These are phyloP conservation scores for Cossypha caffra DNA, from an alignment of 2,797 vertebrate genomes.

Conservation along the genomic window DNA sequence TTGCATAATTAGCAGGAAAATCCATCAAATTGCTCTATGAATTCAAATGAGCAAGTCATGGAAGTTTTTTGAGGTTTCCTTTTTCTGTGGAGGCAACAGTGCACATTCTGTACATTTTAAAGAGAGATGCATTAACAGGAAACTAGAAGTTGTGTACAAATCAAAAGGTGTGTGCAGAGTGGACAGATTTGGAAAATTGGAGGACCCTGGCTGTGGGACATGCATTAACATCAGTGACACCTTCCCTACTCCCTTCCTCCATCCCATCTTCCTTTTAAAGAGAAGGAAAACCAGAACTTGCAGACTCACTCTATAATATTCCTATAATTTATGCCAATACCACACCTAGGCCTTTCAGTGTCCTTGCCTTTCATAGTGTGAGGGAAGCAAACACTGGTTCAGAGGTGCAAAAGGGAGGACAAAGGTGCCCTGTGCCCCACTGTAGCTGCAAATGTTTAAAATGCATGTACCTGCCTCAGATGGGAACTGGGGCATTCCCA, in stretches of 20 bases:
- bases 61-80: not conserved
- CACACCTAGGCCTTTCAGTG: not conserved
- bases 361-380: not conserved
- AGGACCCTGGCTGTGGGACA: not conserved
- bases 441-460: not conserved
- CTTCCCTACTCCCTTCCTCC: not conserved
- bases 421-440: not conserved
- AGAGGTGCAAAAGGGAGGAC: not conserved
- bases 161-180: not conserved
- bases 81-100: not conserved
- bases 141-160: not conserved
- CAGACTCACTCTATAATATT: not conserved
- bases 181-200: not conserved
- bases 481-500: not conserved
- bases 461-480: not conserved
- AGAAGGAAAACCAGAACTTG: not conserved
- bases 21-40: not conserved
- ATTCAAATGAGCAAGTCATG: not conserved
- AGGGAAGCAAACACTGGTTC: not conserved
- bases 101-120: not conserved
- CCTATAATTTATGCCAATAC: not conserved
- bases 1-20: constrained; percentile 10
- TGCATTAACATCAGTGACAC: not conserved
- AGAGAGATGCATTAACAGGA: not conserved
- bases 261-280: not conserved